Percentiles rank a stretch among this genome's conserved stretches.
Evolutionary conservation across 2,888 invertebrate genomes (phyloP).

Genomic region (Thalpophila matura): DNA sequence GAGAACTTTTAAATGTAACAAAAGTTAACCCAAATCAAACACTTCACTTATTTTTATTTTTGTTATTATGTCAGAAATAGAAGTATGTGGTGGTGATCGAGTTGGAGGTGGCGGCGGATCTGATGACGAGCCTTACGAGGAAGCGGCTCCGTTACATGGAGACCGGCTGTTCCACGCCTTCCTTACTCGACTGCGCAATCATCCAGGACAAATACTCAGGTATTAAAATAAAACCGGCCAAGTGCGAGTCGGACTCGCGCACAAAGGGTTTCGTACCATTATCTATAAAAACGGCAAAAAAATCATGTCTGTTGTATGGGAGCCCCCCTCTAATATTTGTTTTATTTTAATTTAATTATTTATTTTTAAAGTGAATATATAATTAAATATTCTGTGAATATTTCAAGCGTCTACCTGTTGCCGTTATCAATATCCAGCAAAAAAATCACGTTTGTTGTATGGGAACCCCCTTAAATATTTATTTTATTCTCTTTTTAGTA

Average conservation of each 20-base stretch:
- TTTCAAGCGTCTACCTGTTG: too few species aligned
- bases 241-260: too few species aligned
- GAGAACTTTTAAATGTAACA: too few species aligned
- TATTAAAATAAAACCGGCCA: slow-evolving; percentile 76
- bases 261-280: too few species aligned
- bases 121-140: slow-evolving; percentile 94
- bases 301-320: too few species aligned
- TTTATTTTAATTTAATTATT: too few species aligned
- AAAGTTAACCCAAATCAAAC: background rate
- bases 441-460: too few species aligned
- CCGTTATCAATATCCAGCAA: too few species aligned
- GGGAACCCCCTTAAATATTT: background rate
- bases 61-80: slow-evolving; percentile 73
- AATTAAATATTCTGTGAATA: too few species aligned
- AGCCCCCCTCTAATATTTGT: too few species aligned
- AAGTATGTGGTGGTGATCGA: slow-evolving; percentile 70
- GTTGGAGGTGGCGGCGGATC: slow-evolving; percentile 70
- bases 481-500: background rate
- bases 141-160: slow-evolving; percentile 94
- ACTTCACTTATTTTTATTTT: background rate
- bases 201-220: slow-evolving; percentile 96
- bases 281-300: too few species aligned
- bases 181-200: slow-evolving; percentile 92
- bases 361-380: too few species aligned
- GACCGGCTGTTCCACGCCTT: slow-evolving; percentile 96